phyloP scores from a whole-genome alignment of 2,113 vertebrate genomes.

The Paraplagusia blochii region DNA sequence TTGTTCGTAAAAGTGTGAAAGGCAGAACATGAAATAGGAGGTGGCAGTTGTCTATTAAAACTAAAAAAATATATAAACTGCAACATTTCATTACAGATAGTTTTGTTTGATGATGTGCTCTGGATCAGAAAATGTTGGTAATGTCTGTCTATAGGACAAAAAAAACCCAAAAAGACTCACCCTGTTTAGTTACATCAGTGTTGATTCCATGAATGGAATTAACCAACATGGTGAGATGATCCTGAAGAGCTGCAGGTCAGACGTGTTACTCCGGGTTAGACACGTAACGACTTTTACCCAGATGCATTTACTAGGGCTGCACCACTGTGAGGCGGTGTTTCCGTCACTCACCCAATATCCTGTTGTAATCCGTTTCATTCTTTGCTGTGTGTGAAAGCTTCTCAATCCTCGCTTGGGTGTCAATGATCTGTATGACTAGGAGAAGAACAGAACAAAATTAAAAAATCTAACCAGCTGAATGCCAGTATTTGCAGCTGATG shows the following conservation, averaged over 20 bases:
- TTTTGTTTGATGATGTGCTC: too few relatives aligned
- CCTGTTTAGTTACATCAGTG: slow-evolving; percentile 39
- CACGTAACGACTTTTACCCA: too few relatives aligned
- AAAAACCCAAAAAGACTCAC: too few relatives aligned
- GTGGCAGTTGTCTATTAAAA: too few relatives aligned
- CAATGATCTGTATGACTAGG: slow-evolving; percentile 50
- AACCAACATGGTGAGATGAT: slow-evolving; percentile 10
- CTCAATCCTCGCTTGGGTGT: slow-evolving; percentile 34
- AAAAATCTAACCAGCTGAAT: neutral
- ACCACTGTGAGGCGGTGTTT: neutral
- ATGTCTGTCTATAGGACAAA: too few relatives aligned
- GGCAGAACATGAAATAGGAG: too few relatives aligned
- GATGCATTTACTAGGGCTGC: neutral
- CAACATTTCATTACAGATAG: too few relatives aligned
- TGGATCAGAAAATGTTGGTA: too few relatives aligned
- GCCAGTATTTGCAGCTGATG: too few relatives aligned
- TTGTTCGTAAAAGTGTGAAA: too few relatives aligned
- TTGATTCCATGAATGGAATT: slow-evolving; percentile 15
- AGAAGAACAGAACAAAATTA: neutral
- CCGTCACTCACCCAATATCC: slow-evolving; percentile 29
- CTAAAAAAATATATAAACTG: neutral
- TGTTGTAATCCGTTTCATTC: slow-evolving; percentile 3
- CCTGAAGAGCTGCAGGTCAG: slow-evolving; percentile 22
- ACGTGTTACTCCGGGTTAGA: neutral
- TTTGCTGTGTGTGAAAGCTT: fast-evolving